phyloP scores from a whole-genome alignment of 2,113 vertebrate species.

The Bostrychus sinensis region DNA sequence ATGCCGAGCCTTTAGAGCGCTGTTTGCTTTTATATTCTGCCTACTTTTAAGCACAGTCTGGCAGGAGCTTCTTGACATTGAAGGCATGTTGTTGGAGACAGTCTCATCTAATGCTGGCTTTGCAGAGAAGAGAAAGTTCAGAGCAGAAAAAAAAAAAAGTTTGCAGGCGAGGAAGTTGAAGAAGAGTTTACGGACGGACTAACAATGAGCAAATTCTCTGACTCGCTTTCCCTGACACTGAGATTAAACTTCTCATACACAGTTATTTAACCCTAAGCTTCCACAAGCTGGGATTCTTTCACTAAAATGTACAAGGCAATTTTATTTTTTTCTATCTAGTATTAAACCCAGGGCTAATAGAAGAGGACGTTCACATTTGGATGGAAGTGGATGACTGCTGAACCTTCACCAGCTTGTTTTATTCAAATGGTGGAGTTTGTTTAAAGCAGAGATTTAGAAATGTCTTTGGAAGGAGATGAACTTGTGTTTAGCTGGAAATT shows the following conservation, averaged over 20 bases:
- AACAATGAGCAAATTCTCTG: constrained; percentile 15
- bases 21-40: not conserved
- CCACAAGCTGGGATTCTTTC: not conserved
- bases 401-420: not conserved
- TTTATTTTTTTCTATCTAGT: not conserved
- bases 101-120: not conserved
- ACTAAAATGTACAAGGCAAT: not conserved
- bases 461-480: too few species aligned
- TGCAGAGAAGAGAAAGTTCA: not conserved
- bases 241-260: constrained; percentile 6
- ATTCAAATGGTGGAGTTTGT: not conserved
- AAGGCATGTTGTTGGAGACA: not conserved
- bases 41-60: not conserved
- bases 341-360: not conserved
- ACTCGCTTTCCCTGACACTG: not conserved
- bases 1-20: not conserved
- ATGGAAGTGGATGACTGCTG: not conserved
- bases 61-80: not conserved
- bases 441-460: too few species aligned
- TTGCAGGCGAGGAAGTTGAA: not conserved
- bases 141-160: not conserved
- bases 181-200: not conserved
- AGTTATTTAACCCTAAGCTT: constrained; percentile 1
- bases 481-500: too few species aligned
- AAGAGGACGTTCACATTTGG: not conserved